phyloP scores from a whole-genome alignment of 2,797 vertebrate species.

The Hephaestus fuliginosus region DNA sequence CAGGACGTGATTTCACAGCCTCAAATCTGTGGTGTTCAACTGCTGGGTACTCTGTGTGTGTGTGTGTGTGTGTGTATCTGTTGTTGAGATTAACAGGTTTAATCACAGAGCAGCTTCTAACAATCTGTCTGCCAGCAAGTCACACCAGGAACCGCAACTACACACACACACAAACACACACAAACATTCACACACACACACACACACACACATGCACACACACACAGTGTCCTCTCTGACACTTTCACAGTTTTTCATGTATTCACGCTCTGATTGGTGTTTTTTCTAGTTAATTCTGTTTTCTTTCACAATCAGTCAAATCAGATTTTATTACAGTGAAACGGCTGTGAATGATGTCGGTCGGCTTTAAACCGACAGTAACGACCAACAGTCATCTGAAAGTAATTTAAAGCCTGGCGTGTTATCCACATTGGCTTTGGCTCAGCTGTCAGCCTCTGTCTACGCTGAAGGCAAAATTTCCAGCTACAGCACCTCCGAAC shows the following conservation, averaged over 20 bases:
- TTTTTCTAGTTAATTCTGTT: constrained; percentile 44
- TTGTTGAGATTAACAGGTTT: constrained; percentile 81
- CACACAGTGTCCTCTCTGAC: constrained; percentile 25
- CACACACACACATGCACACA: constrained; percentile 11
- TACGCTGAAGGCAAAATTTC: constrained; percentile 29
- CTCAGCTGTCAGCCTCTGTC: constrained; percentile 46
- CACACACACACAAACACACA: constrained; percentile 11
- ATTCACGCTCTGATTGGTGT: constrained; percentile 28
- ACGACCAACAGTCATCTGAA: constrained; percentile 56
- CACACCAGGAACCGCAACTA: constrained; percentile 50
- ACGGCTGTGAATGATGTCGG: constrained; percentile 26
- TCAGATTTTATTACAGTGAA: constrained; percentile 30
- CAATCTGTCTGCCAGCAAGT: constrained; percentile 77
- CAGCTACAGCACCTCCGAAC: constrained; percentile 6
- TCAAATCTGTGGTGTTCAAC: constrained; percentile 28
- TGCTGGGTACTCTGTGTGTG: neutral
- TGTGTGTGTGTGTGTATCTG: constrained; percentile 35
- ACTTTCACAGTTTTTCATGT: constrained; percentile 12
- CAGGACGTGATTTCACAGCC: constrained; percentile 28
- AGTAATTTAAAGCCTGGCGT: constrained; percentile 48
- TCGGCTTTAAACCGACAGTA: constrained; percentile 44
- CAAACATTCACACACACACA: constrained; percentile 5
- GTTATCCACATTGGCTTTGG: constrained; percentile 34
- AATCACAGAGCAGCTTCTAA: constrained; percentile 80
- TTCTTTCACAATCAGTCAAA: constrained; percentile 51